A percentile compares a stretch with the other conserved stretches of the same genome.
phyloP scores from a whole-genome alignment of 1,140 invertebrate genomes.

The Drosophila santomea region DNA sequence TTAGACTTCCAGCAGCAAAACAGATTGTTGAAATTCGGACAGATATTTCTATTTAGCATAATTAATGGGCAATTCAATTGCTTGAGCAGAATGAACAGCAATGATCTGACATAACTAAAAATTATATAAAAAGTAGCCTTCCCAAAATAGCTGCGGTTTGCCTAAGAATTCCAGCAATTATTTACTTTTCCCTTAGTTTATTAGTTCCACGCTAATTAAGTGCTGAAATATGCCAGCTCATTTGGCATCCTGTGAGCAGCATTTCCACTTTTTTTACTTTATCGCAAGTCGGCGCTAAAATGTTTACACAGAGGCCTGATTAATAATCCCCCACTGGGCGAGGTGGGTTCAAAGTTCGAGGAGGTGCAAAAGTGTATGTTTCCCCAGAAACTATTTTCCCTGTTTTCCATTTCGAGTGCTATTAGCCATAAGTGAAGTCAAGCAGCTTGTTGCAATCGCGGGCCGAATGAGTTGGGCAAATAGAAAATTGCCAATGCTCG shows the following conservation, averaged over 20 bases:
- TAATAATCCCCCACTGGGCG: constrained; percentile 18
- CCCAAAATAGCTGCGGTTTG: constrained; percentile 27
- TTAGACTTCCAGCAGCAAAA: constrained; percentile 2
- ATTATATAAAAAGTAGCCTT: constrained; percentile 37
- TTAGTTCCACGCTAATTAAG: constrained; percentile 67
- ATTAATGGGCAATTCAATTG: constrained; percentile 20
- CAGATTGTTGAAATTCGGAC: constrained; percentile 24
- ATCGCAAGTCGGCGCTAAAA: constrained; percentile 28
- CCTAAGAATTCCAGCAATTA: constrained; percentile 19
- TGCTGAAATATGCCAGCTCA: constrained; percentile 55
- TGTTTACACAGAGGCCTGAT: constrained; percentile 52
- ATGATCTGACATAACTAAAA: constrained; percentile 32
- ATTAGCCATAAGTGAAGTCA: constrained; percentile 69
- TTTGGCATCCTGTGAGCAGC: constrained; percentile 56
- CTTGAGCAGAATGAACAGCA: neutral
- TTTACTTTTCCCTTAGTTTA: constrained; percentile 21
- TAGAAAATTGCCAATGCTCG: constrained; percentile 78
- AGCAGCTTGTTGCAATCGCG: constrained; percentile 74
- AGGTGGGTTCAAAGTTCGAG: constrained; percentile 52
- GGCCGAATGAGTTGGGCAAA: constrained; percentile 73
- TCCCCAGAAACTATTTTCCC: neutral
- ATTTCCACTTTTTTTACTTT: constrained; percentile 16
- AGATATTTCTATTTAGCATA: constrained; percentile 19
- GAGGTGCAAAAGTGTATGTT: constrained; percentile 45
- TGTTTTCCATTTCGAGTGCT: constrained; percentile 30